Evolutionary conservation across 2,888 invertebrate species (phyloP), one percentile per base, ranked within the genome.

Genomic region (Chymomyza caudatula): DNA sequence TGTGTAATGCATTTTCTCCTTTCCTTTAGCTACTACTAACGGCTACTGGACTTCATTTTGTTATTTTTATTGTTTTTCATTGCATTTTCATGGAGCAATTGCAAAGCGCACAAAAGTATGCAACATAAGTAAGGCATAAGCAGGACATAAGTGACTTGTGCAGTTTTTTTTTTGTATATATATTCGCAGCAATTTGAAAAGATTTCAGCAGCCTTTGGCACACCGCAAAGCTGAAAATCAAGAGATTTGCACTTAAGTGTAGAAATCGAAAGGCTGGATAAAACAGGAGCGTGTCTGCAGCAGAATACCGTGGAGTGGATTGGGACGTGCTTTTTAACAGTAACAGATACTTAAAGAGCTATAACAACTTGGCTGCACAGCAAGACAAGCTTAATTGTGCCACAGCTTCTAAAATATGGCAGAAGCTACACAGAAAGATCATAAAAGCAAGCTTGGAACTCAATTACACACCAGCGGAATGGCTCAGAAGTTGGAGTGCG

Each of bases 211-310:
- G 29, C 29, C 29, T 49, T 4, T 20, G 6, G 17, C 43, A 13
- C 5, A 37, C 60, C 56, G 63, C 69, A 78, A 73, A 69, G 65
- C 69, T 66, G 60, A 43, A 74, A 79, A 72, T 70, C 73, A 73
- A 64, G 22, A 69, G 78, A 83, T 80, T 80, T 77, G 55, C 63
- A 51, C 60, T 49, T 70, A 74, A 73, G 63, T 76, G 64, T 72
- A 67, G 60, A 70, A 69, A 72, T 71, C 72, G 70, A 76, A 80
- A 64, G 68, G 72, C 25, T 60, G 70, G 56, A 62, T 19, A 43
- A 52, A 44, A 43, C 2, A 42, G 56, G 20, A 42, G 42, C 43
- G 13, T n/a, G 2, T 8, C 4, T 23, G n/a, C 29, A 37, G 17
- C 23, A 20, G n/a, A 3, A 19, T 52, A 20, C n/a, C 23, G 52